A percentile compares a stretch with the other conserved stretches of the same genome.
Evolutionary conservation across 2,888 invertebrate species (phyloP).

Genomic region (Brachynemurus nebulosus): DNA sequence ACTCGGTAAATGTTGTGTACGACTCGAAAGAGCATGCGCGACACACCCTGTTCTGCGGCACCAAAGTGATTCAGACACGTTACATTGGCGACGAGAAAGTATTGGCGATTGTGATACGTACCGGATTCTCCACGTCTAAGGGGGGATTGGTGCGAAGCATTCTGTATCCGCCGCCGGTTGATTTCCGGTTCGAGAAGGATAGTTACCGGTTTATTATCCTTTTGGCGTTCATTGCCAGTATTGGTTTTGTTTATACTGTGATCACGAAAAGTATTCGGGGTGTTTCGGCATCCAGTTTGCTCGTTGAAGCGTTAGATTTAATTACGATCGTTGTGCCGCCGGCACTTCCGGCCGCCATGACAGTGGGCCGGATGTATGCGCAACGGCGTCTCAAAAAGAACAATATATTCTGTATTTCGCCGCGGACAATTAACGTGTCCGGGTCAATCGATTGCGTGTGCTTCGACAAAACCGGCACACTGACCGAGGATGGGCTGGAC

Average conservation of each 20-base stretch:
- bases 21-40: conserved; percentile 72
- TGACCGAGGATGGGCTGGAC: conserved; percentile 92
- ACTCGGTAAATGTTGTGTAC: conserved; percentile 49
- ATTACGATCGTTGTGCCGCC: conserved; percentile 93
- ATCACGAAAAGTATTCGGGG: conserved; percentile 59
- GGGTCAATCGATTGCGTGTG: conserved; percentile 81
- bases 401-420: conserved; percentile 81
- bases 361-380: conserved; percentile 87
- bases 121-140: conserved; percentile 85
- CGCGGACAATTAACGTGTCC: conserved; percentile 83
- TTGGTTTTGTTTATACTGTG: conserved; percentile 80
- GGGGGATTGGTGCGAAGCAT: conserved; percentile 80
- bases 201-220: conserved; percentile 81
- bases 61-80: conserved; percentile 77
- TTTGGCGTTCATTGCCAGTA: conserved; percentile 59
- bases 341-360: conserved; percentile 92
- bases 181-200: conserved; percentile 91
- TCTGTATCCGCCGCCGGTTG: conserved; percentile 87
- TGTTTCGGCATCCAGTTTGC: conserved; percentile 46
- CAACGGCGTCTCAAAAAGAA: conserved; percentile 64
- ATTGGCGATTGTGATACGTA: conserved; percentile 61
- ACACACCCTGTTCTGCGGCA: conserved; percentile 83
- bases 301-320: conserved; percentile 75
- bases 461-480: conserved; percentile 92
- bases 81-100: conserved; percentile 31